These are phyloP conservation scores for Pimpla rufipes DNA, from an alignment of 2,888 invertebrate genomes.

Conservation along the genomic window DNA sequence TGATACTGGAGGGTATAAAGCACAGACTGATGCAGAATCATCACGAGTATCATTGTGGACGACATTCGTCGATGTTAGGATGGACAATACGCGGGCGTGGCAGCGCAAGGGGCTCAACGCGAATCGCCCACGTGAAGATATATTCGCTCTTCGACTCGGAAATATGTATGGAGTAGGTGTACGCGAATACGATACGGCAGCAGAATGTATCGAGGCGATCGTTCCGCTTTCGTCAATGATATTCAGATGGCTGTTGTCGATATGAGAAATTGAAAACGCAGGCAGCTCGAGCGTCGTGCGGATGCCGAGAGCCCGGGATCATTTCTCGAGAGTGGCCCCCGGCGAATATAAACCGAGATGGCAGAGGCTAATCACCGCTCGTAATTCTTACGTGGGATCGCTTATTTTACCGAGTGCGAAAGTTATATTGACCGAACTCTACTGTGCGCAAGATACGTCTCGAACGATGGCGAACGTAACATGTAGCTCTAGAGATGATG, in stretches of 20 bases:
- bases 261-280: conserved; percentile 72
- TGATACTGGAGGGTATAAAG: conserved; percentile 35
- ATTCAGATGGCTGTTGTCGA: conserved; percentile 72
- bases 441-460: neutral
- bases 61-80: conserved; percentile 73
- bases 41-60: conserved; percentile 45
- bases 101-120: conserved; percentile 55
- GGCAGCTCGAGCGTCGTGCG: conserved; percentile 46
- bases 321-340: conserved; percentile 48
- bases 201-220: conserved; percentile 63
- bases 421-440: neutral
- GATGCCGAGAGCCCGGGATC: conserved; percentile 32
- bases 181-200: conserved; percentile 50
- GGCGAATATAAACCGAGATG: conserved; percentile 47
- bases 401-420: conserved; percentile 27
- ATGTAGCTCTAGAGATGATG: neutral
- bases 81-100: conserved; percentile 76
- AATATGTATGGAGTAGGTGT: conserved; percentile 45
- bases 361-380: conserved; percentile 59
- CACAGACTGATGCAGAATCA: conserved; percentile 53
- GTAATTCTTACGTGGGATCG: conserved; percentile 56
- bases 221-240: conserved; percentile 68
- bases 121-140: conserved; percentile 66
- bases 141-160: conserved; percentile 62
- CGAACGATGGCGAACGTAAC: neutral